A percentile compares a stretch with the other conserved stretches of the same genome.
Conservation (phyloP, 2,888 invertebrate genomes). For the Xylota segnis region DNA sequence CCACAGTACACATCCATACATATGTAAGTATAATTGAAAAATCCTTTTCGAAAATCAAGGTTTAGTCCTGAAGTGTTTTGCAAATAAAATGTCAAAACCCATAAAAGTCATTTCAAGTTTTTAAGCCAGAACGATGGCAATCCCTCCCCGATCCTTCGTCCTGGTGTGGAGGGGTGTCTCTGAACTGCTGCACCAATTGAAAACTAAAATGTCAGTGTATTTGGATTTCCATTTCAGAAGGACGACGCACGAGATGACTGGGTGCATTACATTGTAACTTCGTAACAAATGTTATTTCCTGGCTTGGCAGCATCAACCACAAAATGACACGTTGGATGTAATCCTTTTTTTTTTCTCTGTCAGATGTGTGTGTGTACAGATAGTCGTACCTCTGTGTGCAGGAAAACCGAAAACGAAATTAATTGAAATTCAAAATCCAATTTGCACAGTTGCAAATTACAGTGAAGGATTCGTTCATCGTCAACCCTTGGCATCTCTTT, state of each 20-base stretch:
- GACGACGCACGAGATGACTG: constrained; percentile 6
- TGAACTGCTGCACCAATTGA: neutral
- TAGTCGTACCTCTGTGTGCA: neutral
- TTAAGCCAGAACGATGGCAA: neutral
- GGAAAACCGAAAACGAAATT: constrained; percentile 53
- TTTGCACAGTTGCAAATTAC: constrained; percentile 61
- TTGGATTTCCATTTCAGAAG: constrained; percentile 9
- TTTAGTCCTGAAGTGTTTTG: neutral
- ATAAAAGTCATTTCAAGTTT: constrained; percentile 11
- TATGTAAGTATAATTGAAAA: neutral
- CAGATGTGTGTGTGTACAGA: constrained; percentile 1
- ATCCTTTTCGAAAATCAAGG: neutral
- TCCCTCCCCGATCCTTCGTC: neutral
- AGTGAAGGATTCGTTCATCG: constrained; percentile 1
- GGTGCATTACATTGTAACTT: constrained; percentile 43
- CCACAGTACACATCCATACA: neutral
- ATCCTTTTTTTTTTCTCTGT: constrained; percentile 40
- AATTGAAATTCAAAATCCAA: constrained; percentile 74
- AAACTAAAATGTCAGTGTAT: constrained; percentile 20
- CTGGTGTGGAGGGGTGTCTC: no score
- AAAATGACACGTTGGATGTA: constrained; percentile 56
- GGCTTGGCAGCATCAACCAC: constrained; percentile 54
- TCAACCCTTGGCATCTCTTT: neutral
- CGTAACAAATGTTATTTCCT: constrained; percentile 64
- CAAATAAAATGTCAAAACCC: constrained; percentile 21